Percentiles rank a stretch among this genome's conserved stretches.
Evolutionary conservation across 2,888 invertebrate species (phyloP).

Genomic region (Tachina lurida): DNA sequence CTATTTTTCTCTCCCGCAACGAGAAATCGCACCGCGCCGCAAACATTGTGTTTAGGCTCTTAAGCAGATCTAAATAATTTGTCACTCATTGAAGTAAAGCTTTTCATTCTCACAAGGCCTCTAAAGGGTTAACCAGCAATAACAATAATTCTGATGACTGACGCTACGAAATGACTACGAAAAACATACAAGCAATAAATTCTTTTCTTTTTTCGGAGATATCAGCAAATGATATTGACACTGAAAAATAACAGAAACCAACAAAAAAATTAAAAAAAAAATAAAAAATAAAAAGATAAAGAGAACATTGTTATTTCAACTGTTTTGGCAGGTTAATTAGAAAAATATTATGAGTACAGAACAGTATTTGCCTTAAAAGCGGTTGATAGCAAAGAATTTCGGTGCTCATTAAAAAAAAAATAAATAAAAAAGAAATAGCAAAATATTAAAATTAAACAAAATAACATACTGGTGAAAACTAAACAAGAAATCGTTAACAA

Average conservation of each 20-base stretch:
- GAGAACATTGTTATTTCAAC: conserved; percentile 34
- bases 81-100: too few relatives aligned
- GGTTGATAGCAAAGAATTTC: conserved; percentile 49
- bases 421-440: background rate
- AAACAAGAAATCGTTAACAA: background rate
- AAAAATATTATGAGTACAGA: conserved; percentile 24
- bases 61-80: too few relatives aligned
- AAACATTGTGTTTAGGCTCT: too few relatives aligned
- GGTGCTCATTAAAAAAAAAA: conserved; percentile 17
- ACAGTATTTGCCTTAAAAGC: conserved; percentile 54
- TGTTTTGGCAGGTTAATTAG: conserved; percentile 48
- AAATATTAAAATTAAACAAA: conserved; percentile 1
- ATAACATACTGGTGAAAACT: conserved; percentile 6
- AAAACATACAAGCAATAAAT: background rate
- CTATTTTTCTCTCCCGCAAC: too few relatives aligned
- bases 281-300: conserved; percentile 1
- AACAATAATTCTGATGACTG: background rate
- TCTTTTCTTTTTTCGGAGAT: conserved; percentile 23
- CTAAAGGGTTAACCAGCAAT: conserved; percentile 28
- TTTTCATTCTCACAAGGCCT: too few relatives aligned
- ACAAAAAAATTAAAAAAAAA: conserved; percentile 11
- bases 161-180: background rate
- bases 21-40: too few relatives aligned
- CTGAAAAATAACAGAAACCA: conserved; percentile 38
- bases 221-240: conserved; percentile 66